Conservation (phyloP, 2,888 invertebrate genomes). For the Mythimna vitellina region DNA sequence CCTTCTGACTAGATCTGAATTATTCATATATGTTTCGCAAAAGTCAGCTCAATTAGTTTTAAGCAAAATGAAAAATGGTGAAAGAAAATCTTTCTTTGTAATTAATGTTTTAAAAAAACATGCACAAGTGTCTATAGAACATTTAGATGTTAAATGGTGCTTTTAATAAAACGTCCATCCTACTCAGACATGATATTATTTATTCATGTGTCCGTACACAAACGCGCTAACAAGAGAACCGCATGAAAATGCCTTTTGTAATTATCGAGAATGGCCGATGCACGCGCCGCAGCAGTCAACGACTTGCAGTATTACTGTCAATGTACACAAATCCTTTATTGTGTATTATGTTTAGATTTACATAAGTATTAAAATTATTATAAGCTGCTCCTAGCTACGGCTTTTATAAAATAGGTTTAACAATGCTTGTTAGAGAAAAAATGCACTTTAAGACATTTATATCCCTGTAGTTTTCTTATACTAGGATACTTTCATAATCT, state of each 20-base stretch:
- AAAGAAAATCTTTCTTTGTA: conserved; percentile 3
- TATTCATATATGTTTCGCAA: not conserved
- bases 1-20: not conserved
- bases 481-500: not conserved
- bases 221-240: conserved; percentile 32
- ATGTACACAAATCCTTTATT: conserved; percentile 8
- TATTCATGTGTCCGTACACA: conserved; percentile 24
- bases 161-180: conserved; percentile 2
- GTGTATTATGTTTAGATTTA: conserved; percentile 29
- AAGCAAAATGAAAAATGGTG: not conserved
- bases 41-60: not conserved
- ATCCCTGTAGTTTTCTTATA: too few species aligned
- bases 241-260: conserved; percentile 43
- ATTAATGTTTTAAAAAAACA: too few species aligned
- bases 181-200: conserved; percentile 21
- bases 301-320: conserved; percentile 35
- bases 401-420: too few species aligned
- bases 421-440: not conserved
- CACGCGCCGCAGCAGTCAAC: conserved; percentile 33
- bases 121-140: too few species aligned
- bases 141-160: not conserved
- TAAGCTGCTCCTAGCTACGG: not conserved
- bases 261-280: conserved; percentile 30
- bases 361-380: conserved; percentile 12
- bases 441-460: not conserved